Conservation (phyloP, 64 coral and sea anemone genomes). For the Stichodactyla mertensii region DNA sequence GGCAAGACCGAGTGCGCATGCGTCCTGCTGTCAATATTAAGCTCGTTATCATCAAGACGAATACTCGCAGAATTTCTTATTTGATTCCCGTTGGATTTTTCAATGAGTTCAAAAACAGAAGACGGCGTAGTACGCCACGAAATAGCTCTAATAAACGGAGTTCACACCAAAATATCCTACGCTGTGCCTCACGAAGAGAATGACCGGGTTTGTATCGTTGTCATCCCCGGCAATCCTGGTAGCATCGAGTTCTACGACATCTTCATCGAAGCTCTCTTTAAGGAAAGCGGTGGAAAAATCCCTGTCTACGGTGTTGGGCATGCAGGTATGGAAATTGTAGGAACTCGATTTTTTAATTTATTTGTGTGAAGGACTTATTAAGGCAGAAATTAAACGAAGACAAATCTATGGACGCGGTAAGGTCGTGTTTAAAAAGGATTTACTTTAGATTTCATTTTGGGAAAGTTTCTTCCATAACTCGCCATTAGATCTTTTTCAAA, state of each 20-base stretch:
- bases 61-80: not conserved
- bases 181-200: conserved; percentile 31
- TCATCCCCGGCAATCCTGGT: conserved; percentile 47
- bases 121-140: conserved; percentile 41
- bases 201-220: conserved; percentile 32
- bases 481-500: too few relatives aligned
- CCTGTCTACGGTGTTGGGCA: conserved; percentile 48
- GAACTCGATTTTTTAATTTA: not conserved
- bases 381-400: not conserved
- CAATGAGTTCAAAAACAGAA: not conserved
- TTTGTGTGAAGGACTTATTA: not conserved
- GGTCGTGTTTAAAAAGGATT: not conserved
- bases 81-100: not conserved
- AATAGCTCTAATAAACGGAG: conserved; percentile 55
- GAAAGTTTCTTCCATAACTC: not conserved
- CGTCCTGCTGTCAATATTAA: not conserved
- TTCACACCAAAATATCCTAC: conserved; percentile 50
- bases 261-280: conserved; percentile 48
- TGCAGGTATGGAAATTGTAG: conserved; percentile 39
- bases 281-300: conserved; percentile 41
- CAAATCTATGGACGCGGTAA: not conserved
- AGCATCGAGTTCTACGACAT: conserved; percentile 55
- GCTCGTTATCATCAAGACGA: not conserved
- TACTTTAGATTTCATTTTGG: not conserved
- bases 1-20: not conserved